Conservation (phyloP, 1,140 invertebrate species). For the Nephotettix cincticeps region DNA sequence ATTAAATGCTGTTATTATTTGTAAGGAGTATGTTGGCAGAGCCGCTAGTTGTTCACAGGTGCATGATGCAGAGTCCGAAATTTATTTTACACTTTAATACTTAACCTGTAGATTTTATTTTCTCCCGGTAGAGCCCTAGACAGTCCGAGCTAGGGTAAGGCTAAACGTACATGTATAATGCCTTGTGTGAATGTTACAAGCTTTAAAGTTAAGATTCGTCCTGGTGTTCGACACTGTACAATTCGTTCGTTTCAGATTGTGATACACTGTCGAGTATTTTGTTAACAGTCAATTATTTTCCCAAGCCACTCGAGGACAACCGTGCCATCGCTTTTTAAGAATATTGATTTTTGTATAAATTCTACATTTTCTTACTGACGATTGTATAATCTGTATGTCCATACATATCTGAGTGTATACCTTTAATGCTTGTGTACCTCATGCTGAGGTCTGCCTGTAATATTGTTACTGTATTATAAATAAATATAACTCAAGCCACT, state of each 20-base stretch:
- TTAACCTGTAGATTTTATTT: slow-evolving; percentile 1
- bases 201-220: slow-evolving; percentile 17
- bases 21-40: no score
- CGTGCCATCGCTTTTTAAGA: slow-evolving; percentile 27
- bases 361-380: slow-evolving; percentile 24
- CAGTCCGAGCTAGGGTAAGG: slow-evolving; percentile 24
- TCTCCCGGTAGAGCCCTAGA: slow-evolving; percentile 8
- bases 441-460: background rate
- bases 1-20: no score
- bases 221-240: slow-evolving; percentile 13
- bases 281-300: slow-evolving; percentile 27
- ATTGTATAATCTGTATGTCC: slow-evolving; percentile 20
- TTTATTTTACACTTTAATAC: slow-evolving; percentile 11
- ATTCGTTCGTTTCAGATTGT: slow-evolving; percentile 21
- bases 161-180: background rate
- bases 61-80: background rate
- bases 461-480: slow-evolving; percentile 23
- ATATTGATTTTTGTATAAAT: slow-evolving; percentile 27
- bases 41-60: slow-evolving; percentile 19
- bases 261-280: slow-evolving; percentile 23
- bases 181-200: slow-evolving; percentile 15
- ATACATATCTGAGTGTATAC: slow-evolving; percentile 26
- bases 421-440: background rate
- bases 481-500: slow-evolving; percentile 15
- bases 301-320: background rate